Conservation (phyloP, 2,888 invertebrate genomes). For the Epirrita christyi region DNA sequence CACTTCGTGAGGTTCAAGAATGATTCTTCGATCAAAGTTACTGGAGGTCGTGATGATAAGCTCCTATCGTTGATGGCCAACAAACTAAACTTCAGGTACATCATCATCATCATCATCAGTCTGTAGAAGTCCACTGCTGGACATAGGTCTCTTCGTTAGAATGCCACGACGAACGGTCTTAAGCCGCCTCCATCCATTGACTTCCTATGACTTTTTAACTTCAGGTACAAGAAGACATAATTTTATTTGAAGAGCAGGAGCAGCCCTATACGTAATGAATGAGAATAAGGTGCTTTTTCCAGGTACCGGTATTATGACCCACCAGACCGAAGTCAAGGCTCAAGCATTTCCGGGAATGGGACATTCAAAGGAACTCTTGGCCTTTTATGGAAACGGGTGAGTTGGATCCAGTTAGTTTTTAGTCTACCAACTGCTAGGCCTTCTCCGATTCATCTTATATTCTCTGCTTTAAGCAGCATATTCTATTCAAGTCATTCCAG, state of each 20-base stretch:
- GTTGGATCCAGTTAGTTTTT: slow-evolving; percentile 18
- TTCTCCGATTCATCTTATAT: no score
- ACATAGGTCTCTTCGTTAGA: no score
- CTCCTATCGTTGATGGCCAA: slow-evolving; percentile 86
- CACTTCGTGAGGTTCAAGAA: slow-evolving; percentile 88
- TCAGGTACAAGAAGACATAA: neutral
- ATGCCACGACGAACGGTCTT: no score
- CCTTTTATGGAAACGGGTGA: slow-evolving; percentile 88
- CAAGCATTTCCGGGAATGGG: slow-evolving; percentile 86
- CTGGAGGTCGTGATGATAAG: slow-evolving; percentile 90
- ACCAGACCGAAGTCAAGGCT: slow-evolving; percentile 89
- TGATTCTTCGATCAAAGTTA: slow-evolving; percentile 81
- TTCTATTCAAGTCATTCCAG: no score
- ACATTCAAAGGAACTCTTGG: slow-evolving; percentile 90
- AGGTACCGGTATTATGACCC: slow-evolving; percentile 90
- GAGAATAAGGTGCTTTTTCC: slow-evolving; percentile 4
- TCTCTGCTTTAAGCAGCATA: no score
- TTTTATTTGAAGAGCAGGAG: neutral
- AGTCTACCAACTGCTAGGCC: no score
- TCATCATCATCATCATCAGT: no score
- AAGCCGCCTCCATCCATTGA: no score
- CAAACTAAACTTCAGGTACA: slow-evolving; percentile 89
- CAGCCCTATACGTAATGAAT: no score
- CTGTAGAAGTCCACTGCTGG: no score
- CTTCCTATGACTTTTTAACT: no score